A percentile compares a stretch with the other conserved stretches of the same genome.
Conservation (phyloP, 2,888 invertebrate species). For the Halocaridina rubra region DNA sequence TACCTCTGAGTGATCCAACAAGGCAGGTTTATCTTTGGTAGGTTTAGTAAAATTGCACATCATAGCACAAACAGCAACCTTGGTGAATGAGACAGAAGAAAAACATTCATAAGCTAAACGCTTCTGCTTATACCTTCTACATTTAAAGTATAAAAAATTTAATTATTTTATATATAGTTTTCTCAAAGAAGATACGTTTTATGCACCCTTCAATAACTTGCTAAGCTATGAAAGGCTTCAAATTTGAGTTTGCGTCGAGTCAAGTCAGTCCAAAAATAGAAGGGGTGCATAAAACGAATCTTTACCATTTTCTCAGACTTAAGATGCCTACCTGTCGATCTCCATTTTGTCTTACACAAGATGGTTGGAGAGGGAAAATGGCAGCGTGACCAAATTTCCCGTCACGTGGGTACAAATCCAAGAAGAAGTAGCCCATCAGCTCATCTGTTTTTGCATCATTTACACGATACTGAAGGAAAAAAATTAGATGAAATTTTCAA, state of each 20-base stretch:
- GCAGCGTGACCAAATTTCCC: constrained; percentile 71
- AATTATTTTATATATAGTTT: neutral
- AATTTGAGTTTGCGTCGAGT: neutral
- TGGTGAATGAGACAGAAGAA: too few species aligned
- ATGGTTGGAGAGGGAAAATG: constrained; percentile 69
- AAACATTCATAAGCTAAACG: too few species aligned
- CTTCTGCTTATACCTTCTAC: too few species aligned
- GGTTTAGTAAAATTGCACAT: constrained; percentile 72
- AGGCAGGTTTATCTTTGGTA: constrained; percentile 69
- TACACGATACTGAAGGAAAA: constrained; percentile 68
- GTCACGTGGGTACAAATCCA: constrained; percentile 71
- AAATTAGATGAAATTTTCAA: too few species aligned
- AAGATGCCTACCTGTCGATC: constrained; percentile 43
- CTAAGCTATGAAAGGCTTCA: neutral
- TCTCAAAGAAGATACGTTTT: neutral
- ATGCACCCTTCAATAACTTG: neutral
- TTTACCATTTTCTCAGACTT: too few species aligned
- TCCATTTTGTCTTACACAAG: constrained; percentile 64
- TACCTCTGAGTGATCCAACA: constrained; percentile 71
- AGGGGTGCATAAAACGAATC: too few species aligned
- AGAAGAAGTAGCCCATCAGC: constrained; percentile 71
- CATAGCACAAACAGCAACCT: constrained; percentile 70
- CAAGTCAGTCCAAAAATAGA: too few species aligned
- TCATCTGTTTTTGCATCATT: constrained; percentile 67
- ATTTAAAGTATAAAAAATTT: neutral